Evolutionary conservation across 2,797 vertebrate genomes (phyloP), one percentile per base, ranked within the genome.

Genomic region (Periparus ater): DNA sequence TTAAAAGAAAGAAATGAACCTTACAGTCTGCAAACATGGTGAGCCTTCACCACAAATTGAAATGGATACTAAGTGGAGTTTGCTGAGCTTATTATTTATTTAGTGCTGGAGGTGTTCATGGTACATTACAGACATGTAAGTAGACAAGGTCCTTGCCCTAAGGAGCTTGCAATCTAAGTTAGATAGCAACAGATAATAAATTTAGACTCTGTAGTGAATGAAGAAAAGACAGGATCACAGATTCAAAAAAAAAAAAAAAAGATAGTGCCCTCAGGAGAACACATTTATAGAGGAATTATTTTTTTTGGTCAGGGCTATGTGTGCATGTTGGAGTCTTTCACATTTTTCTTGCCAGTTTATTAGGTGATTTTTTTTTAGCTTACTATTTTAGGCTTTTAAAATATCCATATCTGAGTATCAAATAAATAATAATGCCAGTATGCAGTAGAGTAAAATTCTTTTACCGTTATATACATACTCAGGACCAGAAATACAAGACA

Each of bases 41-140:
- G 18, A 95, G 68, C n/a, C 47, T 95, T 96, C 91, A 72, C 85
- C 57, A 89, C 94, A 93, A 91, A 96, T 95, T 96, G 93, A 95
- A 94, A 92, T 95, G 57, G 95, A 92, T 95, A 40, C 87, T 95
- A 96, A 96, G 94, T 76, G 84, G 85, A 93, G 81, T 95, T 73
- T 84, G 90, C 55, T 89, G 77, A 95, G 74, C 66, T 93, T 91
- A 83, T 95, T 95, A 92, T 88, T 96, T 95, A 75, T 93, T 96
- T 94, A 95, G 90, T 82, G 60, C 80, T 95, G 68, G 65, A 96
- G 79, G 79, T 93, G 87, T 88, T 91, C 78, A 66, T 77, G 78
- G 75, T 87, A 91, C 71, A 84, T 97, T 93, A 93, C 10, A 18
- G 83, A 81, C 70, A 51, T 70, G 70, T 72, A 96, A 88, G 78